Percentiles rank a stretch among this genome's conserved stretches.
Evolutionary conservation across 1,140 invertebrate genomes (phyloP).

Genomic region (Sitobion miscanthi): DNA sequence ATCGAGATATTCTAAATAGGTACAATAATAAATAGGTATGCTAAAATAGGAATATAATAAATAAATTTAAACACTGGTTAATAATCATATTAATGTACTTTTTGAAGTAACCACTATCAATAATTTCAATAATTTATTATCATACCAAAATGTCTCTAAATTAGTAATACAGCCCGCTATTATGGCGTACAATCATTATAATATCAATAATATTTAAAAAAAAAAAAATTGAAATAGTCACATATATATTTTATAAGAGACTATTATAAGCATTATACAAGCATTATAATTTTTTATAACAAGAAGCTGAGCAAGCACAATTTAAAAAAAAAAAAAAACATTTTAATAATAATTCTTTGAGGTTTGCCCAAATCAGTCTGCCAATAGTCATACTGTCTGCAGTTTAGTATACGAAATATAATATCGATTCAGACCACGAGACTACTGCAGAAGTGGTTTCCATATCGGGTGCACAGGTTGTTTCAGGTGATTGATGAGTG

Average conservation of each 20-base stretch:
- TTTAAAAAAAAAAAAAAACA: background rate
- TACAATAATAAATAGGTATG: too few relatives aligned
- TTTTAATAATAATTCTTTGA: background rate
- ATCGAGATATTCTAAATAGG: too few relatives aligned
- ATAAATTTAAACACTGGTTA: background rate
- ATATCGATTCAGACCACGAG: background rate
- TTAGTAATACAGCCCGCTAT: background rate
- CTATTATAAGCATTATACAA: too few relatives aligned
- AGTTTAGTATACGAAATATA: background rate
- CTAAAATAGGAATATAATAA: too few relatives aligned
- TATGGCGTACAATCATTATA: too few relatives aligned
- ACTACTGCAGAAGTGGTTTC: background rate
- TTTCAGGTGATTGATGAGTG: background rate
- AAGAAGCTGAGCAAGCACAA: too few relatives aligned
- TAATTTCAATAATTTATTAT: too few relatives aligned
- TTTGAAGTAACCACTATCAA: background rate
- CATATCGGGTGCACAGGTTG: too few relatives aligned
- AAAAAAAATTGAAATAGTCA: too few relatives aligned
- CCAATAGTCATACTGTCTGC: background rate
- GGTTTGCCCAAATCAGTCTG: background rate
- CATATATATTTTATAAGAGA: too few relatives aligned
- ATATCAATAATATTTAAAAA: too few relatives aligned
- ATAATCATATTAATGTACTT: background rate
- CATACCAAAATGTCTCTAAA: background rate
- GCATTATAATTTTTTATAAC: too few relatives aligned